Evolutionary conservation across 2,113 vertebrate genomes (phyloP).

Genomic region (Centropristis striata): DNA sequence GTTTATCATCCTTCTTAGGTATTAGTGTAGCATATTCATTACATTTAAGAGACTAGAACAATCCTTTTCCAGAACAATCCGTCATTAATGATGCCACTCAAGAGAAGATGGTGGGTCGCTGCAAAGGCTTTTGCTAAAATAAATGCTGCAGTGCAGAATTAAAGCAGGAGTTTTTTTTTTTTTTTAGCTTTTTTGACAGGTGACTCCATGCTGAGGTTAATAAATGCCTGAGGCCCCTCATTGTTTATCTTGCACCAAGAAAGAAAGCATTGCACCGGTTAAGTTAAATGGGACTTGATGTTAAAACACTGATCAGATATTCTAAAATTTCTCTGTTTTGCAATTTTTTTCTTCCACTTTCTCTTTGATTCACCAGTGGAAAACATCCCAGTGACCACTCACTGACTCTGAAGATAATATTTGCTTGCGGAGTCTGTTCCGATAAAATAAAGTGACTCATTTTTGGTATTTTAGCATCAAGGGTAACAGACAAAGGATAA

Average conservation of each 20-base stretch:
- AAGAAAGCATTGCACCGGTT: not conserved
- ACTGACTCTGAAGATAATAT: conserved; percentile 1
- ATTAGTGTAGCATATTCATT: conserved; percentile 43
- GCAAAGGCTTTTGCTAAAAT: conserved; percentile 55
- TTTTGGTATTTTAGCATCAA: conserved; percentile 14
- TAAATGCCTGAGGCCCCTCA: conserved; percentile 21
- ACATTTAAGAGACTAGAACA: conserved; percentile 47
- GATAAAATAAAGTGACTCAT: not conserved
- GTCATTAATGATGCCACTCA: conserved; percentile 7
- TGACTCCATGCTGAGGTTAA: conserved; percentile 45
- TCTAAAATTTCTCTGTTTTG: not conserved
- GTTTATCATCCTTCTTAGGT: conserved; percentile 44
- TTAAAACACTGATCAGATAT: not conserved
- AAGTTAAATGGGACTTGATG: not conserved
- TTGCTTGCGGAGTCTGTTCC: not conserved
- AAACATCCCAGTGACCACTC: conserved; percentile 1
- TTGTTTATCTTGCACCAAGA: conserved; percentile 31
- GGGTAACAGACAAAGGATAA: conserved; percentile 9
- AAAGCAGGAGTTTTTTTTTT: conserved; percentile 15
- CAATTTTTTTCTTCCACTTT: not conserved
- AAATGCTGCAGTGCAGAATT: conserved; percentile 36
- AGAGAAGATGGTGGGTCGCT: conserved; percentile 7
- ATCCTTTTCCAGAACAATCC: conserved; percentile 27
- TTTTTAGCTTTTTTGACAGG: conserved; percentile 24
- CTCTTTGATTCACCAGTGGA: too few species aligned